Conservation (phyloP, 1,140 invertebrate species). For the Meloidogyne hapla region DNA sequence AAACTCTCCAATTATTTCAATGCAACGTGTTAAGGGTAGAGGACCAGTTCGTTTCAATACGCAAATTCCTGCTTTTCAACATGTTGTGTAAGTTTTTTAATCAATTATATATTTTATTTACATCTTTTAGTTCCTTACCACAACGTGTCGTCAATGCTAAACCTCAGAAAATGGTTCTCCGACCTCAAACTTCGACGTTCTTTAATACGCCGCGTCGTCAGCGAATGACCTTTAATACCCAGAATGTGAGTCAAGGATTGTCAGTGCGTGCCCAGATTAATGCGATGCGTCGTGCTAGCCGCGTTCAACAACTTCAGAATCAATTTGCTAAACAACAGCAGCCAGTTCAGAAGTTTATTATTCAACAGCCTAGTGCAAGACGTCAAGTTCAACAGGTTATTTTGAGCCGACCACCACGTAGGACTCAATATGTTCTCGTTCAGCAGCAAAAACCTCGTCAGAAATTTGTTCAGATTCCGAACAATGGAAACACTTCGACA, state of each 20-base stretch:
- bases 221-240: neutral
- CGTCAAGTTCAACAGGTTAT: neutral
- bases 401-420: neutral
- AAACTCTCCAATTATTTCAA: constrained; percentile 3
- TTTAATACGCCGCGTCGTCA: neutral
- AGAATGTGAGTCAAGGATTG: neutral
- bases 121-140: constrained; percentile 13
- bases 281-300: constrained; percentile 22
- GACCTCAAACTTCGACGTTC: neutral
- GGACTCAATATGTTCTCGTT: constrained; percentile 1
- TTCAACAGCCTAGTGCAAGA: neutral
- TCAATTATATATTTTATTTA: neutral
- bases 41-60: constrained; percentile 13
- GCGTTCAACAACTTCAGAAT: constrained; percentile 20
- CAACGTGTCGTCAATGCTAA: neutral
- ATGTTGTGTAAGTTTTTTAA: neutral
- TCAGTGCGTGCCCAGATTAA: constrained; percentile 30
- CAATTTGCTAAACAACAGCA: constrained; percentile 19
- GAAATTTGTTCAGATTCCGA: neutral
- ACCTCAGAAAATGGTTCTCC: neutral
- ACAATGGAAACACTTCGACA: neutral
- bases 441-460: constrained; percentile 8
- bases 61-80: neutral
- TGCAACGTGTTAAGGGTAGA: neutral
- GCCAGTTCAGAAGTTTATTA: neutral